Percentiles rank a stretch among this genome's conserved stretches.
Evolutionary conservation across 2,113 vertebrate species (phyloP).

Genomic region (Prionailurus viverrinus): DNA sequence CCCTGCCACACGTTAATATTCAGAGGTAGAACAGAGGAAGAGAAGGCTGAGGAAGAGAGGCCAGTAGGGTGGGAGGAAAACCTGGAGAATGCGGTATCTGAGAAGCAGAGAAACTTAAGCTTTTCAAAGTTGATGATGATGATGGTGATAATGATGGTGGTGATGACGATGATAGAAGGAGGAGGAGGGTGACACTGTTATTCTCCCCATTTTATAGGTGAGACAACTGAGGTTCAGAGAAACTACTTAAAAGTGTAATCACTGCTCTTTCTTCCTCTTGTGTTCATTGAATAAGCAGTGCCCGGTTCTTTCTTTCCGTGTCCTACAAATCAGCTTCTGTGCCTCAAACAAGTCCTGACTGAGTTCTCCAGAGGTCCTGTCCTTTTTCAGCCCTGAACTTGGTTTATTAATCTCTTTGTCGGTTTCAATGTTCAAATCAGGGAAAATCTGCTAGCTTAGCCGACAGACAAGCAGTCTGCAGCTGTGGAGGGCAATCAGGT

Average conservation of each 20-base stretch:
- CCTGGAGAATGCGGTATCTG: too few species aligned
- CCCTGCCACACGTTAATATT: too few species aligned
- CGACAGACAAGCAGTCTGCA: conserved; percentile 42
- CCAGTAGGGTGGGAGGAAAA: neutral
- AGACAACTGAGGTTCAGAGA: neutral
- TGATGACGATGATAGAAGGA: neutral
- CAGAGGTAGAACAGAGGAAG: neutral
- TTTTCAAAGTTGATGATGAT: neutral
- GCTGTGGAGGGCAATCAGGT: neutral
- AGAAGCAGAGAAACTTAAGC: neutral
- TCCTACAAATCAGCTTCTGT: neutral
- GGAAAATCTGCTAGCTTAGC: neutral
- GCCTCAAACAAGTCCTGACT: conserved; percentile 46
- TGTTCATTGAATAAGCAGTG: neutral
- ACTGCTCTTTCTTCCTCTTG: neutral
- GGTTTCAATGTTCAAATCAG: conserved; percentile 45
- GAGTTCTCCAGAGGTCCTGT: conserved; percentile 41
- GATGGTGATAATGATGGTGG: too few species aligned
- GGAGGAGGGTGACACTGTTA: neutral
- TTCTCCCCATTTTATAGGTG: neutral
- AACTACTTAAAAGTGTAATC: neutral
- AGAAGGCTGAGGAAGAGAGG: neutral
- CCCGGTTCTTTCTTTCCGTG: neutral
- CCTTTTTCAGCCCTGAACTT: conserved; percentile 16
- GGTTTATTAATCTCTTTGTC: conserved; percentile 71